Base-by-base conservation (phyloP, 1,140 invertebrate genomes). In the Oscheius sp. region DNA sequence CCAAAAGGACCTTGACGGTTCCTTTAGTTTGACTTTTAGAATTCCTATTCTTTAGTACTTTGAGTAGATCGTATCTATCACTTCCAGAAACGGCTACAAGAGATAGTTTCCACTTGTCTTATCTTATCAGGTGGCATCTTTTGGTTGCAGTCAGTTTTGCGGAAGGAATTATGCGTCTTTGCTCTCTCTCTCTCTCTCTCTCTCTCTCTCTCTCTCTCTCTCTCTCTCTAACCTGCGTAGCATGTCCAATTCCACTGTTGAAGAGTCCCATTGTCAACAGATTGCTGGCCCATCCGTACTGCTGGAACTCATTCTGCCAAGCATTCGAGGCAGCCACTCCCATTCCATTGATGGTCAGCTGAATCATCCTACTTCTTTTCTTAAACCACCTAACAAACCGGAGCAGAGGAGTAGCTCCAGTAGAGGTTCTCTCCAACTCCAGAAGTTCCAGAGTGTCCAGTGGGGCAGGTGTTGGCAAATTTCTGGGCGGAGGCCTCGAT, bases 381-480 rank as follows among this genome's bases (percentile, higher is more conserved):
- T 29, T 15, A 10, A 13, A 23, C 35, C 1, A 52, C 58, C 15
- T 62, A 38, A 35, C 68, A 26, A 15, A 63, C 31, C 0, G 68
- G 34, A 63, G 29, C 45, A 35, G 58, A 45, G n/a, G 36, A 34
- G n/a, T 52, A 63, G 10, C n/a, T 46, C 58, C 58, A 46, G 67
- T 55, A 69, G 23, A 69, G 29, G 45, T 71, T 71, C 29, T 71
- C 68, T 62, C 68, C 68, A n/a, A 36, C 28, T 1, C n/a, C 10
- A n/a, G 2, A 3, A 15, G 20, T 42, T 7, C n/a, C 13, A 0
- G 68, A 71, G 32, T 71, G 68, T 15, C 32, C 32, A 15, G 23
- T 20, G 49, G 58, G 68, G 29, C 68, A 71, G 2, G 15, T 36
- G 68, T 71, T 49, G 15, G 68, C 68, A 26, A 36, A 71, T 10